Evolutionary conservation across 2,113 vertebrate species (phyloP), one percentile per base, ranked within the genome.

Genomic region (Morone chrysops): DNA sequence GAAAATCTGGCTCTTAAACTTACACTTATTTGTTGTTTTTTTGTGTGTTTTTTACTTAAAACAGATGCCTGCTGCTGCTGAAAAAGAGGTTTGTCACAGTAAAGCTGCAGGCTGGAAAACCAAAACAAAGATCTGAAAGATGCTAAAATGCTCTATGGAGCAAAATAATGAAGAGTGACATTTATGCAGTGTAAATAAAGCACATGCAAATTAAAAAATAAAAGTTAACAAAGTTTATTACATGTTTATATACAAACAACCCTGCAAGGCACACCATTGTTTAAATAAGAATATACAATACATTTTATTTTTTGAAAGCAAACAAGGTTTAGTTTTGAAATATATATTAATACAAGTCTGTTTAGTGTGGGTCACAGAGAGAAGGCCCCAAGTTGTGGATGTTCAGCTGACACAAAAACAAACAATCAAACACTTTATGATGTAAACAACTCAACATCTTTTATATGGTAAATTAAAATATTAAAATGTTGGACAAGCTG

Each of bases 211-310:
- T 40, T 53, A 38, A 62, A 61, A 61, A 72, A 53, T 90, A 93
- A 94, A 95, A 94, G 94, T 94, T 94, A 94, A 92, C 91, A 93
- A 94, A 94, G 92, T 95, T 96, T 96, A 96, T 95, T 96, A 93
- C 91, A 93, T 87, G 91, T 95, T 94, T 96, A 95, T 96, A 90
- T 96, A 96, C 95, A 96, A 95, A 94, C 94, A 95, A 96, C 89
- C 92, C 92, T 93, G 91, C 89, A 96, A 96, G 95, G 95, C 95
- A 96, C 95, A 94, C 94, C 88, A 91, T 93, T 89, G 92, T 95
- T 96, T 95, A 96, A 95, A 96, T 96, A 95, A 94, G 91, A 95
- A 96, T 95, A 94, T 94, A 95, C 91, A 94, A 90, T 88, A 90
- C 87, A 85, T 92, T 82, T 93, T 89, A 78, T 86, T 78, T 85